Evolutionary conservation across 2,797 vertebrate genomes (phyloP).

Genomic region (Petrocephalus schoutedeni): DNA sequence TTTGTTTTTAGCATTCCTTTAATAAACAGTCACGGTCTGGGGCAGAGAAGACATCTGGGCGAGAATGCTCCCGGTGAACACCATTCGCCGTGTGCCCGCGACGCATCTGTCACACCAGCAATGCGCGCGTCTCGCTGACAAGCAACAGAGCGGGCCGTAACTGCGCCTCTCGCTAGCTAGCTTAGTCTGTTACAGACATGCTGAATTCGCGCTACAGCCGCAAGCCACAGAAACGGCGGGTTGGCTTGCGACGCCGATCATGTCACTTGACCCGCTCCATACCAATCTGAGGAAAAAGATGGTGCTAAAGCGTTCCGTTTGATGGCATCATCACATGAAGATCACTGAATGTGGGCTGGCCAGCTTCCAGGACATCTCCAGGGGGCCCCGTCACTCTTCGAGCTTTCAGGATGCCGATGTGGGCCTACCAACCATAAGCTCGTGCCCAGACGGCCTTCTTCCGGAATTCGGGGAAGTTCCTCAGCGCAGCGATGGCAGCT

Average conservation of each 20-base stretch:
- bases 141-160: neutral
- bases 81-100: neutral
- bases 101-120: neutral
- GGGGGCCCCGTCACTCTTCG: neutral
- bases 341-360: neutral
- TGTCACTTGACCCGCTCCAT: neutral
- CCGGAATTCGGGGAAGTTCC: slow-evolving; percentile 75
- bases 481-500: slow-evolving; percentile 77
- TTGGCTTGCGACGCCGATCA: neutral
- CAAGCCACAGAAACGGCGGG: neutral
- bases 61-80: neutral
- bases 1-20: neutral
- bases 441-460: slow-evolving; percentile 89
- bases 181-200: neutral
- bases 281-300: neutral
- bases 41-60: neutral
- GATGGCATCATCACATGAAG: neutral
- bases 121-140: neutral
- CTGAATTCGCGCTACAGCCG: neutral
- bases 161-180: neutral
- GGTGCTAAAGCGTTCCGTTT: neutral
- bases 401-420: too few relatives aligned
- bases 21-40: neutral
- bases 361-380: neutral
- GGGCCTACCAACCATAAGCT: slow-evolving; percentile 81